Base-by-base conservation (phyloP, 2,113 vertebrate species). In the Bothrops jararaca region DNA sequence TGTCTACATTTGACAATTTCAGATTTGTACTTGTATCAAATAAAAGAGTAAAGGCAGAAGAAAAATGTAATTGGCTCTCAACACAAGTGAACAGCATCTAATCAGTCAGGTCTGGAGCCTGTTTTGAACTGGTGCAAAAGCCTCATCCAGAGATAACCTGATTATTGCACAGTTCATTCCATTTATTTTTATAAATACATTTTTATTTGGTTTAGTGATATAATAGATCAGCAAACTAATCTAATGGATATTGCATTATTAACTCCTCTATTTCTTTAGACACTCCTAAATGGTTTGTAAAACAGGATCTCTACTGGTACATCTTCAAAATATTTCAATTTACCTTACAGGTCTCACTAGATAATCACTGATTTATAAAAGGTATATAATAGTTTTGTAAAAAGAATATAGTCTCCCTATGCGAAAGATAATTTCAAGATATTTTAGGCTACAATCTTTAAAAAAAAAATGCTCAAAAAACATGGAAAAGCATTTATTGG, bases 11-110 rank as follows among this genome's bases (percentile, higher is more conserved):
- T 74, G 64, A 74, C 13, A 74, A 5, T 74, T 74, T n/a, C 13
- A 34, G 64, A 34, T 74, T 34, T 74, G 64, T n/a, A 18, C n/a
- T 13, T 34, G 2, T 18, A 74, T 74, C 13, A 5, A 74, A 74
- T 34, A 74, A 74, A 74, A 74, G 5, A 34, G 13, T 5, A n/a
- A 5, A 18, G 64, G 10, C 0, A 0, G 29, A 4, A 0, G 12
- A 5, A 34, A 50, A 50, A 50, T 50, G 13, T 15, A 18, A 74
- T 34, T 64, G 29, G 64, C 13, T 74, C 12, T 74, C 64, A 15
- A 74, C 29, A 74, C 29, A 34, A 34, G 29, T 13, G 5, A 34
- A 74, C 12, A 74, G 13, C 64, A 74, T 7, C 2, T 74, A 34
- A 34, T 74, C n/a, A 74, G 29, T 5, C 13, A 74, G 13, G 29